A percentile compares a stretch with the other conserved stretches of the same genome.
Evolutionary conservation across 2,797 vertebrate genomes (phyloP).

Genomic region (Typhlichthys eigenmanni): DNA sequence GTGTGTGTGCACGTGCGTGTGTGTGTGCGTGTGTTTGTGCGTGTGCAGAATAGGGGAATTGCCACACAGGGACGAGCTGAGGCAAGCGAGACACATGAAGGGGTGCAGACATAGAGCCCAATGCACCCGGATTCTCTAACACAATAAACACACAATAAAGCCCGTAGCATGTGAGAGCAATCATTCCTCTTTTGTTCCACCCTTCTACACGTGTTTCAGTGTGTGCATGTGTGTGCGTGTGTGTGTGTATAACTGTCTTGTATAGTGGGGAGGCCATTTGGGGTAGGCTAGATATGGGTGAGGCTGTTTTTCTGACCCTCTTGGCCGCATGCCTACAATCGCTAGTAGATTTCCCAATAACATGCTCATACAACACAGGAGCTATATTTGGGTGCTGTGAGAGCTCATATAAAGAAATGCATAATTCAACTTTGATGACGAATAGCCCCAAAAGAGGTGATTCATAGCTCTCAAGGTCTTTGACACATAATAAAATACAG

Average conservation of each 20-base stretch:
- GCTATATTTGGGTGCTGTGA: conserved; percentile 9
- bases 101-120: conserved; percentile 59
- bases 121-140: conserved; percentile 61
- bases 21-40: conserved; percentile 7
- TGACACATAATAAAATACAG: too few species aligned
- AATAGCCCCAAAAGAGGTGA: conserved; percentile 34
- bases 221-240: conserved; percentile 1
- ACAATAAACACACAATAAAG: conserved; percentile 39
- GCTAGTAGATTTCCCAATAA: conserved; percentile 37
- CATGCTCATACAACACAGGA: not conserved
- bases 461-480: conserved; percentile 35
- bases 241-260: conserved; percentile 37
- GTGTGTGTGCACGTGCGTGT: not conserved
- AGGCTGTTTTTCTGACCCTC: conserved; percentile 53
- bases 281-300: conserved; percentile 45
- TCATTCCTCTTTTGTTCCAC: conserved; percentile 63
- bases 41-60: conserved; percentile 40
- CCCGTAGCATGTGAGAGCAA: conserved; percentile 60
- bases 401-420: conserved; percentile 55
- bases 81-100: conserved; percentile 54
- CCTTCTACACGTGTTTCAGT: conserved; percentile 8
- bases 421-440: not conserved
- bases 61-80: conserved; percentile 66
- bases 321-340: conserved; percentile 56
- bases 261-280: conserved; percentile 29